phyloP scores from a whole-genome alignment of 2,888 invertebrate genomes.

The Ophion obscuratus region DNA sequence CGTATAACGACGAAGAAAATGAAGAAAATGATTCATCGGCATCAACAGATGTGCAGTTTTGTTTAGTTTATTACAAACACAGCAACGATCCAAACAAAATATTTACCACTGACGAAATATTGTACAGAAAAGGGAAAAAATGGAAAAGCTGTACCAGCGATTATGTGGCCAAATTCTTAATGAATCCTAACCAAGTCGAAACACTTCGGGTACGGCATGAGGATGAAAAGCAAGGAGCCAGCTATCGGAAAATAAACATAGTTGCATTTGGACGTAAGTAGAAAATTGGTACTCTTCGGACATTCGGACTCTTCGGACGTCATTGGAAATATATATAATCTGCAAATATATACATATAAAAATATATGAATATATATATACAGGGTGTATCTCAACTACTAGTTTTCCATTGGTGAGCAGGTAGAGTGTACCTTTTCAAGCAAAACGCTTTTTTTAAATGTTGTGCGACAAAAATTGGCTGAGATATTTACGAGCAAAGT shows the following conservation, averaged over 20 bases:
- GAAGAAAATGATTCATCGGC: constrained; percentile 28
- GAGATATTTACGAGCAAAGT: too few species aligned
- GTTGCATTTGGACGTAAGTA: constrained; percentile 31
- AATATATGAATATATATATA: too few species aligned
- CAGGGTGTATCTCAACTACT: too few species aligned
- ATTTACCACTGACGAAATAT: constrained; percentile 19
- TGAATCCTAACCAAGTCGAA: constrained; percentile 29
- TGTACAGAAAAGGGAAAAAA: constrained; percentile 24
- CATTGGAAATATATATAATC: constrained; percentile 27
- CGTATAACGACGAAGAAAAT: not conserved
- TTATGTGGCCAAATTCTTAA: constrained; percentile 20
- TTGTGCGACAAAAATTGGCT: too few species aligned
- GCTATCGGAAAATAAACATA: constrained; percentile 35
- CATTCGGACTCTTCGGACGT: constrained; percentile 27
- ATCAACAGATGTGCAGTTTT: constrained; percentile 18
- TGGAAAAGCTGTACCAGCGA: constrained; percentile 24
- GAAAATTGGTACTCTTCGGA: constrained; percentile 27
- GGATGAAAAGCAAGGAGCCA: constrained; percentile 32
- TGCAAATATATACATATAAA: constrained; percentile 2
- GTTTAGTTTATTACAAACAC: constrained; percentile 25
- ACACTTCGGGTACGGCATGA: constrained; percentile 34
- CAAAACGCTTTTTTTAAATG: too few species aligned
- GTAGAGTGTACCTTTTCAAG: too few species aligned
- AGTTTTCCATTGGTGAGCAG: too few species aligned
- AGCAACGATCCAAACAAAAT: constrained; percentile 33